phyloP scores from a whole-genome alignment of 1,140 invertebrate species.

The Drosophila kurseongensis region DNA sequence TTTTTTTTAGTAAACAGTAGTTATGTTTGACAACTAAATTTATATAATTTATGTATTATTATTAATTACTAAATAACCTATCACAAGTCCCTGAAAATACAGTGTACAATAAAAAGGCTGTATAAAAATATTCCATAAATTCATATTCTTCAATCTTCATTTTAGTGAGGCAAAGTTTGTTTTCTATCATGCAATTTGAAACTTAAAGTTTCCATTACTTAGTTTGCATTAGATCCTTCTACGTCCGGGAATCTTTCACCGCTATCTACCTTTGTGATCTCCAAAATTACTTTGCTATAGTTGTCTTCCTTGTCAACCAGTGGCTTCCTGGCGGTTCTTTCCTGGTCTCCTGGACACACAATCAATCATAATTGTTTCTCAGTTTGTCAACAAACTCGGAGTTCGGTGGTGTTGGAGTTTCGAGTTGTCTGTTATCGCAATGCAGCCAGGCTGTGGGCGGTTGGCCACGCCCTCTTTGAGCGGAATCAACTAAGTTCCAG shows the following conservation, averaged over 20 bases:
- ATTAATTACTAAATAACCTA: too few relatives aligned
- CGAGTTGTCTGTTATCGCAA: slow-evolving; percentile 64
- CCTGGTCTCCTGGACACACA: slow-evolving; percentile 47
- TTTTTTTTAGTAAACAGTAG: too few relatives aligned
- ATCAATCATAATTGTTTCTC: slow-evolving; percentile 81
- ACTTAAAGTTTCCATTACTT: slow-evolving; percentile 32
- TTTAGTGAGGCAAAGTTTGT: slow-evolving; percentile 1
- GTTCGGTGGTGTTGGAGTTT: slow-evolving; percentile 48
- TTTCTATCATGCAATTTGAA: slow-evolving; percentile 11
- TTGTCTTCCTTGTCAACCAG: slow-evolving; percentile 28
- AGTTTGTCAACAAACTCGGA: slow-evolving; percentile 74
- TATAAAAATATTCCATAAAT: too few relatives aligned
- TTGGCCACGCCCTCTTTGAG: slow-evolving; percentile 34
- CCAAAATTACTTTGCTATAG: slow-evolving; percentile 28
- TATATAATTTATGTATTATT: too few relatives aligned
- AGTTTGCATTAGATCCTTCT: slow-evolving; percentile 11
- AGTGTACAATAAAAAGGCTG: too few relatives aligned
- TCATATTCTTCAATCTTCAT: neutral
- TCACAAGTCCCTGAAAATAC: too few relatives aligned
- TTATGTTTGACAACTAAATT: too few relatives aligned
- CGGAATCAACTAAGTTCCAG: slow-evolving; percentile 44
- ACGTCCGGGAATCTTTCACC: slow-evolving; percentile 21
- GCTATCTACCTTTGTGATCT: slow-evolving; percentile 27
- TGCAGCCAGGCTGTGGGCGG: slow-evolving; percentile 44
- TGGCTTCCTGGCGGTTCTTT: slow-evolving; percentile 34